Conservation (phyloP, 2,888 invertebrate species). For the Willowsia nigromaculata region DNA sequence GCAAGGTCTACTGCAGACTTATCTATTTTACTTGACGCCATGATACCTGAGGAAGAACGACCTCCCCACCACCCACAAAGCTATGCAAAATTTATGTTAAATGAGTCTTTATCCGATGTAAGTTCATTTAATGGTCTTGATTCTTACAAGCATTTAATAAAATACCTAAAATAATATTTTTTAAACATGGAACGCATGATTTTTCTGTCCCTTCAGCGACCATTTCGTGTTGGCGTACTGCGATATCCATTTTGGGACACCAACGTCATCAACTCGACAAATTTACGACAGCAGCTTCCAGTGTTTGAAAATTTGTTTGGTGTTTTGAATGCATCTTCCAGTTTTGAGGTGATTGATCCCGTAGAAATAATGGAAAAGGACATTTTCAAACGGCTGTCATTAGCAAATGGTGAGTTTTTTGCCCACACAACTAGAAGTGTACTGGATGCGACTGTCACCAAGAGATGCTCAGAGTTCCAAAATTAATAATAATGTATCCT, state of each 20-base stretch:
- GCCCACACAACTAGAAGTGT: no score
- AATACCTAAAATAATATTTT: not conserved
- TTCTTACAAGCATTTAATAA: not conserved
- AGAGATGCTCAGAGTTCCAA: no score
- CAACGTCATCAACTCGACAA: conserved; percentile 3
- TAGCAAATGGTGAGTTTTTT: no score
- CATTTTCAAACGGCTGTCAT: no score
- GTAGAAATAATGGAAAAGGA: no score
- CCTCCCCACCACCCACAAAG: not conserved
- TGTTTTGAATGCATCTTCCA: not conserved
- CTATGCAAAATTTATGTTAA: not conserved
- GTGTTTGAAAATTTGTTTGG: not conserved
- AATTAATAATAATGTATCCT: no score
- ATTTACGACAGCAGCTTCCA: conserved; percentile 8
- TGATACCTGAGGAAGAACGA: not conserved
- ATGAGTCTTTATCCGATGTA: not conserved
- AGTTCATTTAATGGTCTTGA: not conserved
- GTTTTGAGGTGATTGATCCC: conserved; percentile 46
- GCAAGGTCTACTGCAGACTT: conserved; percentile 58
- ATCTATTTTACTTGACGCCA: conserved; percentile 46
- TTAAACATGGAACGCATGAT: not conserved
- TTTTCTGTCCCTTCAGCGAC: not conserved
- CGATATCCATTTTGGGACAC: conserved; percentile 50
- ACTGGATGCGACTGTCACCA: no score
- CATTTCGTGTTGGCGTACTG: conserved; percentile 35